Base-by-base conservation (phyloP, 2,888 invertebrate species). In the Lycocerus yunnanus region DNA sequence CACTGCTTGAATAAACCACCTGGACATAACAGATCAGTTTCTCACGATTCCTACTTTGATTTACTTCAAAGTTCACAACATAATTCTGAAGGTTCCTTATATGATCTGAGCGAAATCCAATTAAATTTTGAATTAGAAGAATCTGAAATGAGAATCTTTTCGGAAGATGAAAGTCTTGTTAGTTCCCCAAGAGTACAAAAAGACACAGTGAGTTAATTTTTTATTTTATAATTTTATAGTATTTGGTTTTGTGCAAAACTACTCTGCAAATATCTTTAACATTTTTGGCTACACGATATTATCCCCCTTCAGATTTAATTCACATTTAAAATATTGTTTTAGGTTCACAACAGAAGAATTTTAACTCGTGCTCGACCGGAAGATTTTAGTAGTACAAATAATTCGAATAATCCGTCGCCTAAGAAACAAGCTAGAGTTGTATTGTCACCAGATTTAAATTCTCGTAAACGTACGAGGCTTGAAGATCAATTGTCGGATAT, bases 41-140 rank as follows among this genome's bases (percentile, higher is more conserved):
- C 96, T 0, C 97, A 97, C 86, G 97, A 97, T 86, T 97, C 97
- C 0, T 97, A 97, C 88, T 97, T 97, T 88, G 96, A 97, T 89
- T 92, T 90, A 81, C 91, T 90, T 89, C 92, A 88, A 90, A 93
- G 87, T 72, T 87, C 87, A 9, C 86, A 86, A 74, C 86, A 87
- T 78, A 87, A 89, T 83, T 81, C 88, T 77, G 80, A 89, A 82
- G 84, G 86, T 81, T 80, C 87, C 76, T 73, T 89, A 14, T 86
- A 92, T 20, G 96, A 96, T 87, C 88, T 96, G 69, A 95, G 95
- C n/a, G 95, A 94, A 84, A 92, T 96, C 86, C 91, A 95, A 20
- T 88, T 96, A 58, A 93, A 95, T 68, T 93, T 96, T 80, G 94
- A 95, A 77, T 90, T 95, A 66, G 95, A 96, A 82, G 95, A 96